Conservation (phyloP, 2,113 vertebrate species). For the Tylochromis polylepis region DNA sequence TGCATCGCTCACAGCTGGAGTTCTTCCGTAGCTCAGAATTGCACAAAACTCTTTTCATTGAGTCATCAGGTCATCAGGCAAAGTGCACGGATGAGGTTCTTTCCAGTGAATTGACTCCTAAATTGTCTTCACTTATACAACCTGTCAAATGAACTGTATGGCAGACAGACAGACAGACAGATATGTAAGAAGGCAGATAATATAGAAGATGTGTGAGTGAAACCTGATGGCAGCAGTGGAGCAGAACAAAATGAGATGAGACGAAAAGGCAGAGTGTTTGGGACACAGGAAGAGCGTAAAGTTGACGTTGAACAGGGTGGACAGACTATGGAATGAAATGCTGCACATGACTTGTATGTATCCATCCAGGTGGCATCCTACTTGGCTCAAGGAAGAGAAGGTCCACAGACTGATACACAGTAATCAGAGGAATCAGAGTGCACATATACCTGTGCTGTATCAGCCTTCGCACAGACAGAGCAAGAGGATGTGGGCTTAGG, state of each 20-base stretch:
- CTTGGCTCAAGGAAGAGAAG: neutral
- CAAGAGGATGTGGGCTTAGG: neutral
- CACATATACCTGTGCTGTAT: conserved; percentile 1
- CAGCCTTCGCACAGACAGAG: neutral
- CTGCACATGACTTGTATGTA: neutral
- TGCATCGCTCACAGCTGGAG: neutral
- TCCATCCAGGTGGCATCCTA: neutral
- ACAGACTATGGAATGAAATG: neutral
- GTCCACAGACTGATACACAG: neutral
- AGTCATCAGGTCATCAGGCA: neutral
- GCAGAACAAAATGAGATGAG: neutral
- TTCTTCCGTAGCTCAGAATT: neutral
- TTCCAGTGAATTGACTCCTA: neutral
- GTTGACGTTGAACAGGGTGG: neutral
- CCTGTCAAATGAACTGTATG: neutral
- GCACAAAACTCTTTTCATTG: neutral
- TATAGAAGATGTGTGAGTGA: neutral
- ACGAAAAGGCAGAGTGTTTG: neutral
- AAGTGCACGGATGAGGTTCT: neutral
- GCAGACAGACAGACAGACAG: neutral
- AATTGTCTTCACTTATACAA: neutral
- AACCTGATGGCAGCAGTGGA: neutral
- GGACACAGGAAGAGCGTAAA: neutral
- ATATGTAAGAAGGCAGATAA: neutral
- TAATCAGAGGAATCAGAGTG: neutral